Evolutionary conservation across 2,797 vertebrate genomes (phyloP).

Genomic region (Oceanodroma leucorhoa): DNA sequence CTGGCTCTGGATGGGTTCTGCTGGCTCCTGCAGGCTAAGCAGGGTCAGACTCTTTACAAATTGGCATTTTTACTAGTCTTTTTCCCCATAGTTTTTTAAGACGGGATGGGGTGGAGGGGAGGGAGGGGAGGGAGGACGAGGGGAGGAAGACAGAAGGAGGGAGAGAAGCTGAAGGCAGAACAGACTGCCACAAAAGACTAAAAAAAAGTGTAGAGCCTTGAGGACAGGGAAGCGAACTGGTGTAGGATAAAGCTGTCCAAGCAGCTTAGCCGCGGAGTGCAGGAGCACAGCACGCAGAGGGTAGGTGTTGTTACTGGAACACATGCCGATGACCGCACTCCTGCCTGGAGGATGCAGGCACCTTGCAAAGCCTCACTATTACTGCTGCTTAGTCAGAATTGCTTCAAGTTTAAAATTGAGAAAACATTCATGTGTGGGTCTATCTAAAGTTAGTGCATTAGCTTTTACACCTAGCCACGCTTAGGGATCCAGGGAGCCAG

Average conservation of each 20-base stretch:
- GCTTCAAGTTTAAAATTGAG: constrained; percentile 75
- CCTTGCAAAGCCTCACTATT: constrained; percentile 9
- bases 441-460: constrained; percentile 61
- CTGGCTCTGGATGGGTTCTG: constrained; percentile 49
- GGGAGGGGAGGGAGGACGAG: not conserved
- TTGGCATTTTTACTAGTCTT: not conserved
- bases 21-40: constrained; percentile 23
- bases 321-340: rapidly evolving
- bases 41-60: not conserved
- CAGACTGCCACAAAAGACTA: not conserved
- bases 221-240: not conserved
- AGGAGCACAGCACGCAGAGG: not conserved
- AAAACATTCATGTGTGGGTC: constrained; percentile 74
- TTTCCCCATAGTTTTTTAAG: not conserved
- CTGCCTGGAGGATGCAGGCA: not conserved
- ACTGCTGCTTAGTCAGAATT: constrained; percentile 49
- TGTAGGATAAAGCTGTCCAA: not conserved
- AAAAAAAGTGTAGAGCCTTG: not conserved
- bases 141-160: not conserved
- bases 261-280: not conserved
- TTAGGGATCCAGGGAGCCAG: not conserved
- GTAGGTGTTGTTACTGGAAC: not conserved
- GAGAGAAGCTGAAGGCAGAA: constrained; percentile 8
- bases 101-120: no score
- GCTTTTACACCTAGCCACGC: constrained; percentile 5